Conservation (phyloP, 2,113 vertebrate species). For the Phocoena sinus region DNA sequence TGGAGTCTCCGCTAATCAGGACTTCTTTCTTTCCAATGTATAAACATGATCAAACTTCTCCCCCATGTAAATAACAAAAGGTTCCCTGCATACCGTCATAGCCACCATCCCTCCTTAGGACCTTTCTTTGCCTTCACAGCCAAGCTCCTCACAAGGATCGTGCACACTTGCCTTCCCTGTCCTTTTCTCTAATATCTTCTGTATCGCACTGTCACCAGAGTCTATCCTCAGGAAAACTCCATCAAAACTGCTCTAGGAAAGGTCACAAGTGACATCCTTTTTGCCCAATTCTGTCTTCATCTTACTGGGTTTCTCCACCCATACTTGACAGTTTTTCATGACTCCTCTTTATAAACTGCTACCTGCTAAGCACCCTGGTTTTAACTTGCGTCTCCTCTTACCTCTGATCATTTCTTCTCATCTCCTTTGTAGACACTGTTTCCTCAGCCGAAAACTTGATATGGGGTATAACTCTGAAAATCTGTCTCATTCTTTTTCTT, state of each 20-base stretch:
- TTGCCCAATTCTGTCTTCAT: not conserved
- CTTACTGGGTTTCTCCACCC: not conserved
- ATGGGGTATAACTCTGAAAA: not conserved
- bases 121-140: not conserved
- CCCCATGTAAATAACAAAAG: not conserved
- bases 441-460: not conserved
- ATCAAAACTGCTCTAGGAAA: not conserved
- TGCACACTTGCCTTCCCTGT: not conserved
- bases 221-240: not conserved
- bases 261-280: not conserved
- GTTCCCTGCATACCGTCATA: not conserved
- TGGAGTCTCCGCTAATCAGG: not conserved
- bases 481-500: not conserved
- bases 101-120: not conserved
- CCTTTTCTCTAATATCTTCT: not conserved
- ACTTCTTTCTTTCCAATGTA: not conserved
- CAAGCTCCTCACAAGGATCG: not conserved
- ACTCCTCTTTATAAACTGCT: not conserved
- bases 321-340: not conserved
- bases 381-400: not conserved
- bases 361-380: not conserved
- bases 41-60: not conserved
- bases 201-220: not conserved
- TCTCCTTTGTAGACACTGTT: not conserved
- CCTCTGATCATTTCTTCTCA: not conserved